Percentiles rank a stretch among this genome's conserved stretches.
These are phyloP conservation scores for Melanerpes formicivorus DNA, from an alignment of 2,113 vertebrate species.

Conservation along the genomic window DNA sequence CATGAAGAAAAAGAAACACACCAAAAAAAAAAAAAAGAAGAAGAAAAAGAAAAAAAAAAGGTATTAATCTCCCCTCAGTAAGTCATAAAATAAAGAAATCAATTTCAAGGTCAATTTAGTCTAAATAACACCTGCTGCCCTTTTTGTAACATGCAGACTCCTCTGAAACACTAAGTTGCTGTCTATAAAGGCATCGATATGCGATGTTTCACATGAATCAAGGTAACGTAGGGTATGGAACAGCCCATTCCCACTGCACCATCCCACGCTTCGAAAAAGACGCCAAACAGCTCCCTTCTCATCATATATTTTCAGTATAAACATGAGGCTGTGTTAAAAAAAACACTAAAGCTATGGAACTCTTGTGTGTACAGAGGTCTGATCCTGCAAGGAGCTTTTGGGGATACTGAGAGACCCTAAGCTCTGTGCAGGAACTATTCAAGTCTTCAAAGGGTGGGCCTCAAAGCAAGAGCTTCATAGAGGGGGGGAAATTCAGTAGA, in stretches of 20 bases:
- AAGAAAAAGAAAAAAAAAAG: slow-evolving; percentile 46
- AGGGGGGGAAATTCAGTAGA: accelerated
- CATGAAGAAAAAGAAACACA: background rate
- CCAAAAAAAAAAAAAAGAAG: background rate
- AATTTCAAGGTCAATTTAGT: slow-evolving; percentile 89
- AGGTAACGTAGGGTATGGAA: background rate
- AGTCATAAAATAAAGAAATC: slow-evolving; percentile 88
- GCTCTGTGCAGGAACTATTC: accelerated
- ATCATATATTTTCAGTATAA: background rate
- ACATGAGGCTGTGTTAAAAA: background rate
- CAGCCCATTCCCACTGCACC: background rate
- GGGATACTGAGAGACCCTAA: background rate
- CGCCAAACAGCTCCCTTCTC: background rate
- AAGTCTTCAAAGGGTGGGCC: background rate
- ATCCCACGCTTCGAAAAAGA: background rate
- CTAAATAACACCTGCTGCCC: slow-evolving; percentile 83
- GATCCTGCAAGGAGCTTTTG: background rate
- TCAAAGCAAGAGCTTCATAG: background rate
- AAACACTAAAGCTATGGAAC: background rate
- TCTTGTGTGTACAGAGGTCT: background rate
- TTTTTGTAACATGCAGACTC: slow-evolving; percentile 65
- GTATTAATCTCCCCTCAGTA: slow-evolving; percentile 81
- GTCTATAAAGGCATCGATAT: slow-evolving; percentile 52
- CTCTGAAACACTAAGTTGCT: slow-evolving; percentile 50
- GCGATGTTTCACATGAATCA: slow-evolving; percentile 6